Evolutionary conservation across 2,113 vertebrate species (phyloP), one percentile per base, ranked within the genome.

Genomic region (Eretmochelys imbricata): DNA sequence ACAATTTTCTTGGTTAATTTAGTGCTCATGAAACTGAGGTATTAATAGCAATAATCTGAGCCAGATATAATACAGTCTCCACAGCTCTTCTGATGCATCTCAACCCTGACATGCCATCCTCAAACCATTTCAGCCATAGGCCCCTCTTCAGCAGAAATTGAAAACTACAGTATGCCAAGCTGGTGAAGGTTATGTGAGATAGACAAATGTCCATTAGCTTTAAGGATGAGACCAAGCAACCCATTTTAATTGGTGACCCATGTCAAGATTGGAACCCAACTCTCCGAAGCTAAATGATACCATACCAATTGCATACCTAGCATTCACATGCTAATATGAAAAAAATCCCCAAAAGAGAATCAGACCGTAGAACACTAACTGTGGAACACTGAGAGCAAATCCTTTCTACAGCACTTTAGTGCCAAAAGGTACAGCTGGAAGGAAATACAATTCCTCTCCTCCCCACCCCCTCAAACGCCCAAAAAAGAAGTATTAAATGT

Each of bases 241-340:
- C 82, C 0, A 25, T 85, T 46, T 83, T 83, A 53, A 50, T 84
- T 88, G 19, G 50, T 8, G 50, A 85, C 4, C 17, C 59, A 88
- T 85, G 78, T 3, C 25, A 93, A 76, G 8, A 88, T 85, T 19
- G 81, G 24, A 93, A 93, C 54, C 49, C 69, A 89, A 91, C 53
- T 69, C 31, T 62, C 78, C 2, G 35, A 84, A 80, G n/a, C 80
- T 11, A 82, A 93, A 82, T 27, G 53, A 76, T 17, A 57, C 51
- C 27, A 89, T 65, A 81, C 0, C 38, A 57, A 50, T 19, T 59
- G 50, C 1, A 87, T 38, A 83, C 17, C 75, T 65, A 90, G 27
- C 91, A 93, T 85, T 87, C 88, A 89, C 24, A 42, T 91, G 80
- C 22, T 42, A 84, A n/a, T 35, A 83, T 17, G 38, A 82, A 94